A percentile compares a stretch with the other conserved stretches of the same genome.
phyloP scores from a whole-genome alignment of 2,888 invertebrate species.

The Rhopalosiphum nymphaeae region DNA sequence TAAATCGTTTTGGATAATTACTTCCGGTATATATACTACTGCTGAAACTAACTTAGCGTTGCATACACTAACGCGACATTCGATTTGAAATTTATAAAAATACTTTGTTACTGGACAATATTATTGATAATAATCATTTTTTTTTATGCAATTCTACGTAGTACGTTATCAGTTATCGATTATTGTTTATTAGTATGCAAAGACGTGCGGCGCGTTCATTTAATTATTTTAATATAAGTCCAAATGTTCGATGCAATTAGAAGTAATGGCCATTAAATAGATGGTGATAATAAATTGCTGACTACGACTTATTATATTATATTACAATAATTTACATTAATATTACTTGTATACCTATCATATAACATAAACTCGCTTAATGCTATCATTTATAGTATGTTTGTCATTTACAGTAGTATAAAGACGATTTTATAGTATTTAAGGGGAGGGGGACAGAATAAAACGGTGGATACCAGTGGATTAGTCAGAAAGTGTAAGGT shows the following conservation, averaged over 20 bases:
- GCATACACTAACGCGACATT: neutral
- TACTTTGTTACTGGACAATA: neutral
- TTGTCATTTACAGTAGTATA: neutral
- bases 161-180: neutral
- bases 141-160: neutral
- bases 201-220: neutral
- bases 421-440: neutral
- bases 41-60: neutral
- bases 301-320: neutral
- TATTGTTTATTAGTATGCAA: neutral
- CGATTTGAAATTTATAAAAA: neutral
- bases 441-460: neutral
- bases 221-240: neutral
- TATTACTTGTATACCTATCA: neutral
- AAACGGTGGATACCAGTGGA: neutral
- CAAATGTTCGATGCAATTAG: neutral
- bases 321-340: neutral
- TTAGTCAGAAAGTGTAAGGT: neutral
- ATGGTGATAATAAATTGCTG: neutral
- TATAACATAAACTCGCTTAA: neutral
- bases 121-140: neutral
- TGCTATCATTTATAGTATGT: too few relatives aligned
- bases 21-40: neutral
- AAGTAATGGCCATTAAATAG: neutral
- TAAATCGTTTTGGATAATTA: constrained; percentile 15